A percentile compares a stretch with the other conserved stretches of the same genome.
Conservation (phyloP, 2,113 vertebrate genomes). For the Pagrus major region DNA sequence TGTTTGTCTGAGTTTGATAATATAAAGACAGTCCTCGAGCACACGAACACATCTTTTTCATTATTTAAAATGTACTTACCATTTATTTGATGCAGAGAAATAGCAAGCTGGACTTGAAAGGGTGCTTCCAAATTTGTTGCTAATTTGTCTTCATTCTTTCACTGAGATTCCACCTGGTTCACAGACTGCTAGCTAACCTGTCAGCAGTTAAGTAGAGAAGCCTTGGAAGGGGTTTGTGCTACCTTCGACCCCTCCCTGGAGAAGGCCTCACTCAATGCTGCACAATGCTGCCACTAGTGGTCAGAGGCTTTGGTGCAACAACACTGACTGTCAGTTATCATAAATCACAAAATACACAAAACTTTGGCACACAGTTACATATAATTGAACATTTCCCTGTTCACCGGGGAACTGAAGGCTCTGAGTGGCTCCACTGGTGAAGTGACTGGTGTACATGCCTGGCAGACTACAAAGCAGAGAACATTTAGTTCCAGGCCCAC, state of each 20-base stretch:
- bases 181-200: background rate
- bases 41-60: no score
- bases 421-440: background rate
- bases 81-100: no score
- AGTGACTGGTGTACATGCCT: background rate
- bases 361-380: background rate
- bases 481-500: background rate
- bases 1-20: no score
- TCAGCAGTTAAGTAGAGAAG: background rate
- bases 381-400: background rate
- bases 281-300: constrained; percentile 11
- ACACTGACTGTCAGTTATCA: background rate
- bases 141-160: background rate
- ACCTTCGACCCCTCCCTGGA: background rate
- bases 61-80: no score
- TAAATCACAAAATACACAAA: background rate
- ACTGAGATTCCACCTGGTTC: background rate
- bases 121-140: background rate
- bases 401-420: background rate
- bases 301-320: background rate
- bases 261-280: background rate
- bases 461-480: no score
- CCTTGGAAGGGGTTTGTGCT: background rate
- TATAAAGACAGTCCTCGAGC: no score
- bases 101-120: no score